Percentiles rank a stretch among this genome's conserved stretches.
These are phyloP conservation scores for Drosophila ambigua DNA, from an alignment of 1,140 invertebrate species.

Conservation along the genomic window DNA sequence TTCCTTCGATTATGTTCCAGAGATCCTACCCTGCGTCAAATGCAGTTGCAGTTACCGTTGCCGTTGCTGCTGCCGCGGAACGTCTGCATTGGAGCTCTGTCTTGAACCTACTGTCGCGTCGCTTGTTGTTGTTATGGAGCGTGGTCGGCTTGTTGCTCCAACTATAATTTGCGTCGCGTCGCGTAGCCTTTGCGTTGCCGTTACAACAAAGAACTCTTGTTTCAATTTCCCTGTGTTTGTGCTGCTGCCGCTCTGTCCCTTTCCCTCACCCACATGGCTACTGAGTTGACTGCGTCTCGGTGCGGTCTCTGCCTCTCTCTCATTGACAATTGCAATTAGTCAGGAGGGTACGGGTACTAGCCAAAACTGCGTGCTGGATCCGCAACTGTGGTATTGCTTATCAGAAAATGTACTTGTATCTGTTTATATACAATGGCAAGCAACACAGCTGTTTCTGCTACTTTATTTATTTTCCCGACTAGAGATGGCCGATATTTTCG, in stretches of 20 bases:
- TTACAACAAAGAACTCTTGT: slow-evolving; percentile 55
- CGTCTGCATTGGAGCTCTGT: slow-evolving; percentile 65
- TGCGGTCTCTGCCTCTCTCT: slow-evolving; percentile 3
- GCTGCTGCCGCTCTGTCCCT: background rate
- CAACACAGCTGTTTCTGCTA: slow-evolving; percentile 34
- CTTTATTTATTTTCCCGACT: slow-evolving; percentile 24
- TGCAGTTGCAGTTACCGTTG: slow-evolving; percentile 18
- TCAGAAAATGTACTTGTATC: slow-evolving; percentile 7
- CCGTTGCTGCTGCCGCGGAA: slow-evolving; percentile 26
- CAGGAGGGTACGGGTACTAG: slow-evolving; percentile 4
- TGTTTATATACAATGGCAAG: slow-evolving; percentile 29
- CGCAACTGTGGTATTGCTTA: slow-evolving; percentile 35
- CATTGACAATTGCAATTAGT: slow-evolving; percentile 23
- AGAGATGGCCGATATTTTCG: slow-evolving; percentile 5
- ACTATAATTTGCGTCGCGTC: slow-evolving; percentile 49
- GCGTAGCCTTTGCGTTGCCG: slow-evolving; percentile 43
- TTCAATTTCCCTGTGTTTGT: slow-evolving; percentile 21
- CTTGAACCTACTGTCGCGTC: slow-evolving; percentile 60
- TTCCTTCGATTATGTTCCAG: slow-evolving; percentile 12
- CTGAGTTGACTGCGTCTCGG: slow-evolving; percentile 12
- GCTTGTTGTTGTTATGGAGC: slow-evolving; percentile 1
- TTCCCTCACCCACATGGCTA: no score
- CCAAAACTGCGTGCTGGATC: slow-evolving; percentile 41
- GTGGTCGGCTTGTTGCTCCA: slow-evolving; percentile 47
- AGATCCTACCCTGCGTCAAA: slow-evolving; percentile 6